Evolutionary conservation across 2,113 vertebrate genomes (phyloP).

Genomic region (Plecturocebus donacophilus): DNA sequence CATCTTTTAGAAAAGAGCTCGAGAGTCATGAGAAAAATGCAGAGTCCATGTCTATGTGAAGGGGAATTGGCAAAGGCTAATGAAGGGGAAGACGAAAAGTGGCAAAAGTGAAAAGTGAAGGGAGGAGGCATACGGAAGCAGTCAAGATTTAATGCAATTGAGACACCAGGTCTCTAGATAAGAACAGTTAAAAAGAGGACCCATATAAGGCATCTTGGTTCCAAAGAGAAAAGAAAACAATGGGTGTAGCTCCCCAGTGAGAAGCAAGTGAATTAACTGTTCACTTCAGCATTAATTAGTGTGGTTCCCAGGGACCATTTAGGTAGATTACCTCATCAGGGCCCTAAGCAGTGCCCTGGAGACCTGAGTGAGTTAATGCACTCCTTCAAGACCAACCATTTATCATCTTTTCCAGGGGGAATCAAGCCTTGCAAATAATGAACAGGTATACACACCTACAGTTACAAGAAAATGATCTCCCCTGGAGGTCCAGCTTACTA

Average conservation of each 20-base stretch:
- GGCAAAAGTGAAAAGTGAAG: neutral
- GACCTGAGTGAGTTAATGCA: conserved; percentile 43
- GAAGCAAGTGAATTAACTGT: conserved; percentile 17
- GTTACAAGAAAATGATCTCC: conserved; percentile 30
- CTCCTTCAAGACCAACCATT: conserved; percentile 16
- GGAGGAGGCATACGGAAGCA: neutral
- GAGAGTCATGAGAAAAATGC: neutral
- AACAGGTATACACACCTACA: conserved; percentile 22
- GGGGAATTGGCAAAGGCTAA: neutral
- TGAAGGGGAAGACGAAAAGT: neutral
- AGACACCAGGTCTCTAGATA: neutral
- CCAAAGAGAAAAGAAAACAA: neutral
- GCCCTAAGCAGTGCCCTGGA: neutral
- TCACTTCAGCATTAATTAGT: conserved; percentile 52
- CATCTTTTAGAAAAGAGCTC: neutral
- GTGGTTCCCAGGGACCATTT: neutral
- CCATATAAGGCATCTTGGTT: neutral
- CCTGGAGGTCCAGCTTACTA: neutral
- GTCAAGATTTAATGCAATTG: neutral
- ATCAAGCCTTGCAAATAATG: neutral
- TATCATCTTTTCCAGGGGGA: conserved; percentile 31
- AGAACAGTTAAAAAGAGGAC: neutral
- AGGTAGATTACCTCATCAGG: conserved; percentile 64
- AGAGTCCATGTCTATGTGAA: neutral
- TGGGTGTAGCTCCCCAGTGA: neutral